Percentiles rank a stretch among this genome's conserved stretches.
These are phyloP conservation scores for Hemicentrotus pulcherrimus DNA, from an alignment of 35 echinoderm and acorn worm species.

Conservation along the genomic window DNA sequence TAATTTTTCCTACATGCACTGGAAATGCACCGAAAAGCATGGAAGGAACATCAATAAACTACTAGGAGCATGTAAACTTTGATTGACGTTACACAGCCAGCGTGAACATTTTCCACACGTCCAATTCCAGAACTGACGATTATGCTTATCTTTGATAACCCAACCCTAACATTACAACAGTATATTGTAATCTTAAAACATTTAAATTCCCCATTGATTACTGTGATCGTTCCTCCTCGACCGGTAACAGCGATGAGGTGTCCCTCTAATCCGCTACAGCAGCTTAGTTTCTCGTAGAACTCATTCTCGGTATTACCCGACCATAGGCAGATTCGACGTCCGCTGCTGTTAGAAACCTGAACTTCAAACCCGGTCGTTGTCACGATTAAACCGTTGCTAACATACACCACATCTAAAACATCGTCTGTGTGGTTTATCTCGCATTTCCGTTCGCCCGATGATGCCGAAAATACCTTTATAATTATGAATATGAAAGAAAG, in stretches of 20 bases:
- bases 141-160: too few species aligned
- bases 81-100: too few species aligned
- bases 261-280: not conserved
- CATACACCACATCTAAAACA: not conserved
- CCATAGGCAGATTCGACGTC: not conserved
- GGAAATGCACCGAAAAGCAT: too few species aligned
- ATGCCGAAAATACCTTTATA: not conserved
- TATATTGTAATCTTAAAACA: not conserved
- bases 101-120: too few species aligned
- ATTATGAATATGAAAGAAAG: not conserved
- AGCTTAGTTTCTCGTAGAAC: not conserved
- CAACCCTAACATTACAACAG: too few species aligned
- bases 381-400: not conserved
- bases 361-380: not conserved
- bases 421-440: not conserved
- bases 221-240: not conserved
- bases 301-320: not conserved
- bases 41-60: too few species aligned
- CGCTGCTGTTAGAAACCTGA: not conserved
- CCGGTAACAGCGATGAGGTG: not conserved
- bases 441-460: not conserved
- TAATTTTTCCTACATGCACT: too few species aligned
- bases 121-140: too few species aligned
- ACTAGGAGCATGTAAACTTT: too few species aligned
- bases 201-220: not conserved